A percentile compares a stretch with the other conserved stretches of the same genome.
Evolutionary conservation across 2,797 vertebrate species (phyloP).

Genomic region (Esox masquinongy): DNA sequence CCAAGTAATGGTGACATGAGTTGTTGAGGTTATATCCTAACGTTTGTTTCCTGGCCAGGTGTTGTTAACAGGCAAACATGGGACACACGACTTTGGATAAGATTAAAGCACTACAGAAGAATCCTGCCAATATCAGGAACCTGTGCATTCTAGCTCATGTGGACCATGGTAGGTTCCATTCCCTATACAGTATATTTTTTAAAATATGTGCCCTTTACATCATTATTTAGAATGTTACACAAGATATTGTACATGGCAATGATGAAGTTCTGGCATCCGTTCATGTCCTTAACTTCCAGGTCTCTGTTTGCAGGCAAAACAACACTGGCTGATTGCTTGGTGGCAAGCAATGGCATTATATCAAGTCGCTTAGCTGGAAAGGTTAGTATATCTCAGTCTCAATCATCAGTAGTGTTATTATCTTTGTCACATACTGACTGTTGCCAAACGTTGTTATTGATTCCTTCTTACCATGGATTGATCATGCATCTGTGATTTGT

Average conservation of each 20-base stretch:
- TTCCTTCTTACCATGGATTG: not conserved
- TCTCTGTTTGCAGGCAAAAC: slow-evolving; percentile 85
- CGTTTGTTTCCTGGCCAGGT: not conserved
- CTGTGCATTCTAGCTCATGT: slow-evolving; percentile 95
- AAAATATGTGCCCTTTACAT: not conserved
- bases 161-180: slow-evolving; percentile 84
- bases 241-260: not conserved
- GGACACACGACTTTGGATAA: slow-evolving; percentile 76
- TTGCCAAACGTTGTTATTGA: not conserved
- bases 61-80: slow-evolving; percentile 68
- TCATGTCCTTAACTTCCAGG: not conserved
- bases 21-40: not conserved
- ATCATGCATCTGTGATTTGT: not conserved
- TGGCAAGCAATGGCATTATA: slow-evolving; percentile 96
- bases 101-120: slow-evolving; percentile 83
- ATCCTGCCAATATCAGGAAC: slow-evolving; percentile 85
- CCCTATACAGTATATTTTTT: not conserved
- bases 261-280: not conserved
- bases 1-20: not conserved
- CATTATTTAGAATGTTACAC: not conserved
- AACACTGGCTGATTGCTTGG: slow-evolving; percentile 92
- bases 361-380: slow-evolving; percentile 92
- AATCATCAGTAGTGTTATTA: not conserved
- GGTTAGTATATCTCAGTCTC: slow-evolving; percentile 66
- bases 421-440: not conserved